Conservation (phyloP, 2,888 invertebrate genomes). For the Nomada fucata region DNA sequence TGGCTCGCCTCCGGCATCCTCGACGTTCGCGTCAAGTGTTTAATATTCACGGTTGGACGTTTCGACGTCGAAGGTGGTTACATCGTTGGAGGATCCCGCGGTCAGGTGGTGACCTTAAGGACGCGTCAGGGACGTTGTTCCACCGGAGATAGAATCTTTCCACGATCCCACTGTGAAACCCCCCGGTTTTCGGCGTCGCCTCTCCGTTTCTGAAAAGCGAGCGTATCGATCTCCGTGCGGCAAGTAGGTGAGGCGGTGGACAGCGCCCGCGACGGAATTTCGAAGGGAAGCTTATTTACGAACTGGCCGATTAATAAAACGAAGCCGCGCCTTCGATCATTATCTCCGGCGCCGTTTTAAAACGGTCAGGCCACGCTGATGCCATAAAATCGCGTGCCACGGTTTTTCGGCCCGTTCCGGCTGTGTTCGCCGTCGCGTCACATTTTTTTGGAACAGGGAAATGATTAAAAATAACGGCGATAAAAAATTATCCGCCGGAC, state of each 20-base stretch:
- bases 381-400: slow-evolving; percentile 52
- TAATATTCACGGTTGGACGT: background rate
- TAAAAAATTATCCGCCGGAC: slow-evolving; percentile 10
- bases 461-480: slow-evolving; percentile 26
- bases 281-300: slow-evolving; percentile 74
- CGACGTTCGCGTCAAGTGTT: background rate
- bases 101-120: slow-evolving; percentile 1
- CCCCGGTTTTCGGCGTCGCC: slow-evolving; percentile 10
- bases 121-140: slow-evolving; percentile 23
- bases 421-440: background rate
- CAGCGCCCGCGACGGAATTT: slow-evolving; percentile 48
- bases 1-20: too few species aligned
- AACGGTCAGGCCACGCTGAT: slow-evolving; percentile 25
- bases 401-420: slow-evolving; percentile 13
- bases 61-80: slow-evolving; percentile 21
- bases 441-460: slow-evolving; percentile 1
- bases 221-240: slow-evolving; percentile 62
- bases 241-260: too few species aligned
- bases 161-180: slow-evolving; percentile 41
- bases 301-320: slow-evolving; percentile 78
- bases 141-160: slow-evolving; percentile 55
- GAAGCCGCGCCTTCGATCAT: slow-evolving; percentile 72
- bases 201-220: slow-evolving; percentile 56
- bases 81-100: slow-evolving; percentile 7
- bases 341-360: slow-evolving; percentile 65